Evolutionary conservation across 2,797 vertebrate genomes (phyloP).

Genomic region (Oophaga sylvatica): DNA sequence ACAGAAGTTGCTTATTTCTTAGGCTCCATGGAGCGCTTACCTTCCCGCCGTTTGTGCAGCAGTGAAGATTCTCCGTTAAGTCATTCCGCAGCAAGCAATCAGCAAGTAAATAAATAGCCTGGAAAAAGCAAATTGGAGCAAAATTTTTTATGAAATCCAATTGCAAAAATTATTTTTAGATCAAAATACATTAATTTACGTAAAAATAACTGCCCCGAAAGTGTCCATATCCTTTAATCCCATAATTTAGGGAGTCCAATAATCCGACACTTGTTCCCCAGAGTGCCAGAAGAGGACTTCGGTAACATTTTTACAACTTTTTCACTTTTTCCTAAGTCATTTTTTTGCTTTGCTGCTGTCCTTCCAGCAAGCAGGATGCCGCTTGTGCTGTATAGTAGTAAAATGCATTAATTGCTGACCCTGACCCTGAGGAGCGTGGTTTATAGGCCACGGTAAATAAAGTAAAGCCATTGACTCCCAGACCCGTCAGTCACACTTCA

Average conservation of each 20-base stretch:
- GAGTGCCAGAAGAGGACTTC: neutral
- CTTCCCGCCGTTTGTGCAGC: no score
- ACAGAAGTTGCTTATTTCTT: no score
- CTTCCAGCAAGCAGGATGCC: neutral
- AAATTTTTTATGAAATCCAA: no score
- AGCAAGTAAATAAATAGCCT: no score
- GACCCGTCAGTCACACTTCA: slow-evolving; percentile 47
- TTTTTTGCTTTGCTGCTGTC: neutral
- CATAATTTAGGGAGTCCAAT: neutral
- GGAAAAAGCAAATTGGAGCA: no score
- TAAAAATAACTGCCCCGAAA: no score
- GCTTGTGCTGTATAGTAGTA: neutral
- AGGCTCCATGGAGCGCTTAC: no score
- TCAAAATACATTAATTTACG: no score
- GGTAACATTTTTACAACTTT: neutral
- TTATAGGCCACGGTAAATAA: slow-evolving; percentile 21
- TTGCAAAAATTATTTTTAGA: no score
- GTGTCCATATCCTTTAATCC: neutral
- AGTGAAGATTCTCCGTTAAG: no score
- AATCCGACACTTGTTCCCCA: neutral
- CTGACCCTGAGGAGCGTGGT: slow-evolving; percentile 23
- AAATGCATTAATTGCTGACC: slow-evolving; percentile 20
- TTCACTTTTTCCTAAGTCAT: neutral
- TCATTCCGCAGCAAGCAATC: no score
- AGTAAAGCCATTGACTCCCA: slow-evolving; percentile 31